Conservation (phyloP, 2,113 vertebrate species). For the Cyanoderma ruficeps region DNA sequence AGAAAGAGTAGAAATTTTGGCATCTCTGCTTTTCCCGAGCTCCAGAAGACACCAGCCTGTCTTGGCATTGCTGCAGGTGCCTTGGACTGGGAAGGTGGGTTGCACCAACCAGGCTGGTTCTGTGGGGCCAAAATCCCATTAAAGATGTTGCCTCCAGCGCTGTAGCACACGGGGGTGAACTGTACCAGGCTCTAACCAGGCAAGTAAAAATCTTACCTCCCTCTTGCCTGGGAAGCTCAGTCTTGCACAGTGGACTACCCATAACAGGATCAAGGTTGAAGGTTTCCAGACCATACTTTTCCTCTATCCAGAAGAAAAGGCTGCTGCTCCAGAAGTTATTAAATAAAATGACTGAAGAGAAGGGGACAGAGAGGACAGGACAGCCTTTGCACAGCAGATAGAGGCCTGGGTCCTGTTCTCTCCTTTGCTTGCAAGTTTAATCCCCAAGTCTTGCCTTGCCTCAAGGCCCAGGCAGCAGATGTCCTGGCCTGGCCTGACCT, state of each 20-base stretch:
- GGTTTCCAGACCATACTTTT: not conserved
- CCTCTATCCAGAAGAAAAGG: not conserved
- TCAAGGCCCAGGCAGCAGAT: not conserved
- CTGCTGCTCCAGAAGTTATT: not conserved
- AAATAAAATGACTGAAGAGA: not conserved
- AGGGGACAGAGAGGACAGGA: not conserved
- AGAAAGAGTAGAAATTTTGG: not conserved
- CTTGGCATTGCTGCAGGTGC: not conserved
- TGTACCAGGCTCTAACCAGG: not conserved
- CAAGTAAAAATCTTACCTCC: not conserved
- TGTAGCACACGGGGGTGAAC: not conserved
- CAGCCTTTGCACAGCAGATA: not conserved
- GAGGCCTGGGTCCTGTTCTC: not conserved
- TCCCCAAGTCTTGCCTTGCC: not conserved
- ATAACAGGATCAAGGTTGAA: not conserved
- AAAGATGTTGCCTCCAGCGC: not conserved
- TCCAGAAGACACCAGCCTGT: not conserved
- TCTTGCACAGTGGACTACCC: not conserved
- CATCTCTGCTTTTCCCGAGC: not conserved
- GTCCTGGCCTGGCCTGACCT: not conserved
- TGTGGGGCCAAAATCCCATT: not conserved
- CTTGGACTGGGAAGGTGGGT: not conserved
- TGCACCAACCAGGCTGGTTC: not conserved
- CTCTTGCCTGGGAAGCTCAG: not conserved
- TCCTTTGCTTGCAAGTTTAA: not conserved